Evolutionary conservation across 2,888 invertebrate genomes (phyloP).

Genomic region (Drosophila tripunctata): DNA sequence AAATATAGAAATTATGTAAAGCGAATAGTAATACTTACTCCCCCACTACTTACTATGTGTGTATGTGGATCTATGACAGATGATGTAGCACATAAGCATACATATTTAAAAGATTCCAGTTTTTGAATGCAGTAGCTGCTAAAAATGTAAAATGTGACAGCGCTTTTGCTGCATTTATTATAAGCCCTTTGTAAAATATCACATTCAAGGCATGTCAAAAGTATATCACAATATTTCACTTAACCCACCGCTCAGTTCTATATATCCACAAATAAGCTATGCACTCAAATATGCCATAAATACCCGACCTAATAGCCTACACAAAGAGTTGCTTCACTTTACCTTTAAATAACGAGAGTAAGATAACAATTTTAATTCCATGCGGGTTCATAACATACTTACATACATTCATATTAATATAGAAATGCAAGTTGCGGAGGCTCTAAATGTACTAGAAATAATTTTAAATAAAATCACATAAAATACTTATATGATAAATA

Average conservation of each 20-base stretch:
- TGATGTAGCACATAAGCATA: constrained; percentile 1
- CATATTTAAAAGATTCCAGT: constrained; percentile 19
- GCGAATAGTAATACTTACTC: too few species aligned
- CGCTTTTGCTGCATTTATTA: constrained; percentile 6
- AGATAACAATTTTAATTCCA: neutral
- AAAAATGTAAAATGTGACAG: constrained; percentile 5
- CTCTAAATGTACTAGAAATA: constrained; percentile 9
- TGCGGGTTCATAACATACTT: too few species aligned
- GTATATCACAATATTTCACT: constrained; percentile 15
- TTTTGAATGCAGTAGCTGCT: constrained; percentile 11
- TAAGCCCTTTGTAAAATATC: constrained; percentile 13
- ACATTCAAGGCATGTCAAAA: constrained; percentile 21
- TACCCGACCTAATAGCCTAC: neutral
- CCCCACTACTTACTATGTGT: constrained; percentile 3
- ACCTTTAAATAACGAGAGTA: neutral
- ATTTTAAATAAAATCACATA: constrained; percentile 1
- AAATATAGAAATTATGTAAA: neutral
- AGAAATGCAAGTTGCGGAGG: constrained; percentile 6
- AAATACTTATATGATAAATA: constrained; percentile 5
- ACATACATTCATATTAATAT: neutral
- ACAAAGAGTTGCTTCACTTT: neutral
- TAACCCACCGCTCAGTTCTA: constrained; percentile 15
- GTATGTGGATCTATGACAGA: neutral
- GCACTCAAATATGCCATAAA: constrained; percentile 4
- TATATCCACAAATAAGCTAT: constrained; percentile 6